Base-by-base conservation (phyloP, 2,888 invertebrate species). In the Sphecodes monilicornis region DNA sequence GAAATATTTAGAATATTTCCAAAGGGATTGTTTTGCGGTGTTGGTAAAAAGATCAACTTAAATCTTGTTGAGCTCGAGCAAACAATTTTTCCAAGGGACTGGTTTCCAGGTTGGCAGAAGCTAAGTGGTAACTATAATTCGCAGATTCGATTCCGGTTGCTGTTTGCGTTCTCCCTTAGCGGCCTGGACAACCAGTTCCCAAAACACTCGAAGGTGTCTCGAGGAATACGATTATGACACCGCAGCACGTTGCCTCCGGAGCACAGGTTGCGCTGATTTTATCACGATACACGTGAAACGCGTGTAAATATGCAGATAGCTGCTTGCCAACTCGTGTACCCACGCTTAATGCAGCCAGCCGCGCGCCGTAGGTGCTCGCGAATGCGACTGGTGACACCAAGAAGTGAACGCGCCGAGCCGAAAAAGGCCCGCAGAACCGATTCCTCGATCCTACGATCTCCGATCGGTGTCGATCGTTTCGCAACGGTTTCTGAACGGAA, bases 231-330 rank as follows among this genome's bases (percentile, higher is more conserved):
- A 85, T 83, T 85, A 83, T 76, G 84, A 85, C 72, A 78, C 84
- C 82, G 82, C 84, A 26, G 73, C 73, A n/a, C 32, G 66, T 64
- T 46, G 60, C 36, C 68, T 54, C 16, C 18, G 80, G 69, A 76
- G 57, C 57, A 74, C 84, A 79, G 76, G 80, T 80, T 85, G 80
- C 77, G 74, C 79, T 77, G 85, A 85, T 85, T 85, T 85, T 84
- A 84, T 83, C 84, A 57, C 57, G 75, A 54, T 76, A 84, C 75
- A 84, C 74, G 60, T 50, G 71, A 81, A 78, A 80, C 84, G 80
- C 81, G 76, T 76, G 84, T 84, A 86, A 86, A 84, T 84, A 81
- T 81, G 81, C 77, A 86, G 81, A 84, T 81, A 84, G 84, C 72
- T 81, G 54, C 73, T 81, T 70, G 81, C 73, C 80, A 76, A 84